Evolutionary conservation across 2,888 invertebrate genomes (phyloP).

Genomic region (Drosophila recens): DNA sequence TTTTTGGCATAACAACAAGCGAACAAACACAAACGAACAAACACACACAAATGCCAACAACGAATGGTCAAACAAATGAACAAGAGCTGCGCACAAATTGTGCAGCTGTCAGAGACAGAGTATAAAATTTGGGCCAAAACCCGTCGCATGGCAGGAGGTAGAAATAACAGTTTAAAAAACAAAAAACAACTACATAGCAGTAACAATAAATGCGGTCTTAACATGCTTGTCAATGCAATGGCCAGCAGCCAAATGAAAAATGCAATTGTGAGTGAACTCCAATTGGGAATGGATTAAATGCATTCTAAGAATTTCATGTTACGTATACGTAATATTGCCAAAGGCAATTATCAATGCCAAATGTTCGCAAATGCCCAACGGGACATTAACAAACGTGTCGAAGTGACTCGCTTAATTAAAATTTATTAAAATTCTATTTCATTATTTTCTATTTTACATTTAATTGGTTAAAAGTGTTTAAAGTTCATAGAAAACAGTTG

Average conservation of each 20-base stretch:
- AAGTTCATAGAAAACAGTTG: not conserved
- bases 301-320: not conserved
- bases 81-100: conserved; percentile 71
- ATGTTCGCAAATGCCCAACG: not conserved
- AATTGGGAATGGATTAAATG: conserved; percentile 36
- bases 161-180: conserved; percentile 49
- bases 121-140: conserved; percentile 29
- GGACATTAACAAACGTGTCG: not conserved
- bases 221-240: conserved; percentile 60
- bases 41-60: conserved; percentile 32
- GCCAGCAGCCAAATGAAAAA: conserved; percentile 27
- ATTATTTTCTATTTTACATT: not conserved
- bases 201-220: conserved; percentile 52
- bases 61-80: conserved; percentile 67
- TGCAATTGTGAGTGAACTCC: conserved; percentile 8
- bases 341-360: not conserved
- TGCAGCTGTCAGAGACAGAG: conserved; percentile 70
- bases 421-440: not conserved
- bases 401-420: not conserved
- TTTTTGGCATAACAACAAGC: conserved; percentile 60
- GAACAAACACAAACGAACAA: conserved; percentile 17
- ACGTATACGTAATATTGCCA: conserved; percentile 12
- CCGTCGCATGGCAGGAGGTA: conserved; percentile 44
- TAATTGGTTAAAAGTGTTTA: not conserved
- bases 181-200: not conserved